Conservation (phyloP, 2,888 invertebrate species). For the Hydrotaea cyrtoneurina region DNA sequence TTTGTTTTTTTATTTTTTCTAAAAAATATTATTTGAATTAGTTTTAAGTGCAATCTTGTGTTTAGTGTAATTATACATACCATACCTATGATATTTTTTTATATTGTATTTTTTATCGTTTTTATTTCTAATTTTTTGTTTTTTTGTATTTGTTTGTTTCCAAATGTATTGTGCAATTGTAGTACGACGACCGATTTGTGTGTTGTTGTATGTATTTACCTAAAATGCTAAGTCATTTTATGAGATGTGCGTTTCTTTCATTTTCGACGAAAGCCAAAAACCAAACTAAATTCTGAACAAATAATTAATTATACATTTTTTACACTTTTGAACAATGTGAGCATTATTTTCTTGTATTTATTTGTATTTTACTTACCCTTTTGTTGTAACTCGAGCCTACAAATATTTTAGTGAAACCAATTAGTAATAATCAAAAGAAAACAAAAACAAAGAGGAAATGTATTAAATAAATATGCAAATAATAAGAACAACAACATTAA, state of each 20-base stretch:
- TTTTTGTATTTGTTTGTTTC: constrained; percentile 21
- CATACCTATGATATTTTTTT: not conserved
- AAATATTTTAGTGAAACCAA: not conserved
- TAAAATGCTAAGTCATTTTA: constrained; percentile 16
- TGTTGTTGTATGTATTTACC: not conserved
- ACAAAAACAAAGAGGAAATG: constrained; percentile 3
- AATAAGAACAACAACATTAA: too few species aligned
- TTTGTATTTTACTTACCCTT: not conserved
- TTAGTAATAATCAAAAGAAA: not conserved
- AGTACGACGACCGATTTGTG: constrained; percentile 20
- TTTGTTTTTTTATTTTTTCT: not conserved
- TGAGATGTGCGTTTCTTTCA: constrained; percentile 10
- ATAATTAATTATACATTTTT: constrained; percentile 16
- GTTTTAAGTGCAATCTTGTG: constrained; percentile 9
- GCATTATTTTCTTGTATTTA: constrained; percentile 9
- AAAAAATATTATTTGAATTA: constrained; percentile 19
- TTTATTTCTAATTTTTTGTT: not conserved
- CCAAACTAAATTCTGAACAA: constrained; percentile 21
- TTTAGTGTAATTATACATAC: constrained; percentile 22
- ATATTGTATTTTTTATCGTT: constrained; percentile 10
- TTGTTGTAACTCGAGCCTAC: not conserved
- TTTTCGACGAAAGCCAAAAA: constrained; percentile 23
- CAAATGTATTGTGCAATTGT: constrained; percentile 48
- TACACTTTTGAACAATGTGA: not conserved
- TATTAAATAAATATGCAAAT: constrained; percentile 23